These are phyloP conservation scores for Caloenas nicobarica DNA, from an alignment of 2,113 vertebrate genomes.

Conservation along the genomic window DNA sequence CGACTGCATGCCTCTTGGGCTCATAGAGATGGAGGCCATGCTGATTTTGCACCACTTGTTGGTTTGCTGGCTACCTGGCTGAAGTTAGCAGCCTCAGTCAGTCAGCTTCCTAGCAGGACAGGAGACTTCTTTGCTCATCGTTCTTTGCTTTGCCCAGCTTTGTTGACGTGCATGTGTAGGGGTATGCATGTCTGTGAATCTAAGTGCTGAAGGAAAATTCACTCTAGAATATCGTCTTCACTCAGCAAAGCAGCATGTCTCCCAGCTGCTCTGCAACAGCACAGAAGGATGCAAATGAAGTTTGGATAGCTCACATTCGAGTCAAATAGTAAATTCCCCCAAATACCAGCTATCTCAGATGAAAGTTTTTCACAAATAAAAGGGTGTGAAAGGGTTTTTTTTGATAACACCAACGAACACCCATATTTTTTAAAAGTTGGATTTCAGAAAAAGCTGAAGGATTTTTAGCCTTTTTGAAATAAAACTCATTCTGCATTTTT, in stretches of 20 bases:
- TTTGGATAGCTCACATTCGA: neutral
- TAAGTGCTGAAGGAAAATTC: neutral
- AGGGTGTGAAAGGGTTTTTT: neutral
- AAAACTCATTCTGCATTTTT: neutral
- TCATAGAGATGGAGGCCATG: no score
- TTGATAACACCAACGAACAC: neutral
- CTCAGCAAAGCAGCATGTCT: neutral
- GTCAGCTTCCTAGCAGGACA: neutral
- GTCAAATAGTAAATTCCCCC: neutral
- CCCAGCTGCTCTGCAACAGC: neutral
- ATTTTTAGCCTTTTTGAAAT: neutral
- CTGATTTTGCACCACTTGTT: neutral
- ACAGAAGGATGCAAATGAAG: neutral
- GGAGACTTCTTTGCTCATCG: neutral
- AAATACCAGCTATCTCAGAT: neutral
- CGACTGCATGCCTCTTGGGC: rapidly evolving
- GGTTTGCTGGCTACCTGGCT: neutral
- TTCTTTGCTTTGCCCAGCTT: neutral
- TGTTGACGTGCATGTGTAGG: neutral
- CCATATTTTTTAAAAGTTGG: neutral
- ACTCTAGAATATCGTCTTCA: neutral
- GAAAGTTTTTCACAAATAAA: neutral
- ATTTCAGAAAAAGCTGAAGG: neutral
- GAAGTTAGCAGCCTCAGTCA: neutral
- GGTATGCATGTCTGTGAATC: neutral